A percentile compares a stretch with the other conserved stretches of the same genome.
These are phyloP conservation scores for Malaclemys terrapin DNA, from an alignment of 2,113 vertebrate species.

Conservation along the genomic window DNA sequence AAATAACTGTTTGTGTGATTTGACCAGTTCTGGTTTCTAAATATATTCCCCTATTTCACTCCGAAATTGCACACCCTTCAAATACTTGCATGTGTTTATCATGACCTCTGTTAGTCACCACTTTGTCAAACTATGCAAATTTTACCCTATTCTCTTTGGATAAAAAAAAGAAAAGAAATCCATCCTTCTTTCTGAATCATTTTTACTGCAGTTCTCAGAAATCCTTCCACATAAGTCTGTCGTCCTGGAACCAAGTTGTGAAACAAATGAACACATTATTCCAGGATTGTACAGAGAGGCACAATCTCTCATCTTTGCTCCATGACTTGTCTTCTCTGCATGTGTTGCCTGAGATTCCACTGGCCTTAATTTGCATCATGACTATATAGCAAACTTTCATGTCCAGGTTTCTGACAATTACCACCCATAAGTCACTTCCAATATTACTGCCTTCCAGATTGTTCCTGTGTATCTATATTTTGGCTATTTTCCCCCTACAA, in stretches of 20 bases:
- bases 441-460: not conserved
- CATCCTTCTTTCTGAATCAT: not conserved
- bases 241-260: slow-evolving; percentile 30
- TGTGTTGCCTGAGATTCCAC: not conserved
- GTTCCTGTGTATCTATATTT: not conserved
- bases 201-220: slow-evolving; percentile 24
- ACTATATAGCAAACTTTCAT: not conserved
- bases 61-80: not conserved
- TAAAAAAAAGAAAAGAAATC: not conserved
- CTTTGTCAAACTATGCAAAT: not conserved
- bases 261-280: slow-evolving; percentile 30
- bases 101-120: not conserved
- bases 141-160: not conserved
- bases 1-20: not conserved
- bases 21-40: not conserved
- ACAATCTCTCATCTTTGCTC: slow-evolving; percentile 1
- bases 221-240: slow-evolving; percentile 37
- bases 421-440: not conserved
- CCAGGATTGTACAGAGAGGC: not conserved
- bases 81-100: not conserved
- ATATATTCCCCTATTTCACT: not conserved
- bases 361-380: slow-evolving; percentile 28
- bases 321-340: slow-evolving; percentile 16
- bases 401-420: not conserved
- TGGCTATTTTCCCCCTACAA: not conserved